Percentiles rank a stretch among this genome's conserved stretches.
These are phyloP conservation scores for Drosophila diplacantha DNA, from an alignment of 2,888 invertebrate species.

Conservation along the genomic window DNA sequence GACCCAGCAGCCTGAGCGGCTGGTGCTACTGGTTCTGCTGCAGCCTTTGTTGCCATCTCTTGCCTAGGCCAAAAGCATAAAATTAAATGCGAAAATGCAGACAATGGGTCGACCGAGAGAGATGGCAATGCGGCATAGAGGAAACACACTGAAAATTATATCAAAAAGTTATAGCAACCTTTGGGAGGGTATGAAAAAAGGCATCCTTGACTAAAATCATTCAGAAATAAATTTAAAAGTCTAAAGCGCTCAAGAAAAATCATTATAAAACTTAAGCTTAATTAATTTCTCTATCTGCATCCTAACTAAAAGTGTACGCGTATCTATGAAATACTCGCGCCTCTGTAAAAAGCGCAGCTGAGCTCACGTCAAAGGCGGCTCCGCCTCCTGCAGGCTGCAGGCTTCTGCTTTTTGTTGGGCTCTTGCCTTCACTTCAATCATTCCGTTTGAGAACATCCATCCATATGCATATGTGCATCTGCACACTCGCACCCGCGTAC, in stretches of 20 bases:
- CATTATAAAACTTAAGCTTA: too few relatives aligned
- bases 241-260: too few relatives aligned
- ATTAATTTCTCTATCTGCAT: conserved; percentile 1
- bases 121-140: background rate
- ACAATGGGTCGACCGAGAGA: conserved; percentile 34
- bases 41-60: conserved; percentile 45
- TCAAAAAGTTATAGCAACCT: background rate
- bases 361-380: conserved; percentile 51
- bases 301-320: conserved; percentile 3
- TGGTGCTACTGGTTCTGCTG: conserved; percentile 27
- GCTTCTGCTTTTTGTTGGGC: conserved; percentile 20
- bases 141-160: conserved; percentile 6
- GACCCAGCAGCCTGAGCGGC: conserved; percentile 53
- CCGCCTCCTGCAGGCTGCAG: conserved; percentile 6
- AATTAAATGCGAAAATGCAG: conserved; percentile 64
- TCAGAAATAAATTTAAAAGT: background rate
- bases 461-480: conserved; percentile 37
- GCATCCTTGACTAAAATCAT: background rate
- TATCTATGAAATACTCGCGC: background rate
- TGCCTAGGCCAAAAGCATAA: conserved; percentile 51
- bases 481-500: conserved; percentile 25
- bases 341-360: conserved; percentile 61
- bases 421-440: conserved; percentile 51
- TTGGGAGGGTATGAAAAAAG: background rate
- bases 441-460: conserved; percentile 26